Evolutionary conservation across 2,113 vertebrate species (phyloP).

Genomic region (Cyprinus carpio): DNA sequence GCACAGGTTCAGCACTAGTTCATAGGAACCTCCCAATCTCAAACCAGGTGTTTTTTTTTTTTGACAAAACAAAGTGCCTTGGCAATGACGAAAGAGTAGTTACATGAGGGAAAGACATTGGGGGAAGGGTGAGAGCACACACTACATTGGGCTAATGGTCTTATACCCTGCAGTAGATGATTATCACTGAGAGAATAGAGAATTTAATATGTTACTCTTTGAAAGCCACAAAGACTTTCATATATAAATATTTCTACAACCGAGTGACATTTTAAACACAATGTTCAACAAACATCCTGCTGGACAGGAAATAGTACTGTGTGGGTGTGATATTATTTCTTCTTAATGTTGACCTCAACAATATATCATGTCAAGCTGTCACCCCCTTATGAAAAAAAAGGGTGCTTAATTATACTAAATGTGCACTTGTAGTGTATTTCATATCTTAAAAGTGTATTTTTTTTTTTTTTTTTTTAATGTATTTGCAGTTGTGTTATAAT

Average conservation of each 20-base stretch:
- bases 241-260: constrained; percentile 27
- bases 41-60: constrained; percentile 41
- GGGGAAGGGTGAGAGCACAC: constrained; percentile 9
- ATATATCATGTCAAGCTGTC: constrained; percentile 30
- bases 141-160: background rate
- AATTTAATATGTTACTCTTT: constrained; percentile 10
- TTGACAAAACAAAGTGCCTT: constrained; percentile 34
- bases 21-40: constrained; percentile 39
- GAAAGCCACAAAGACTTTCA: constrained; percentile 22
- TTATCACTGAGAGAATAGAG: constrained; percentile 17
- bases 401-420: background rate
- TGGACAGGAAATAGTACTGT: constrained; percentile 28
- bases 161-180: background rate
- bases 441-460: background rate
- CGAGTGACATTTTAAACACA: constrained; percentile 17
- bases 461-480: too few species aligned
- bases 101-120: background rate
- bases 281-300: constrained; percentile 6
- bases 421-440: background rate
- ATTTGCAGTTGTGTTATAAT: background rate
- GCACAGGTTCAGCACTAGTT: constrained; percentile 37
- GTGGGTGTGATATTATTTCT: constrained; percentile 44
- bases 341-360: constrained; percentile 33
- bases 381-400: background rate
- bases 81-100: constrained; percentile 20